phyloP scores from a whole-genome alignment of 2,797 vertebrate genomes.

The Schizopygopsis pylzovi region DNA sequence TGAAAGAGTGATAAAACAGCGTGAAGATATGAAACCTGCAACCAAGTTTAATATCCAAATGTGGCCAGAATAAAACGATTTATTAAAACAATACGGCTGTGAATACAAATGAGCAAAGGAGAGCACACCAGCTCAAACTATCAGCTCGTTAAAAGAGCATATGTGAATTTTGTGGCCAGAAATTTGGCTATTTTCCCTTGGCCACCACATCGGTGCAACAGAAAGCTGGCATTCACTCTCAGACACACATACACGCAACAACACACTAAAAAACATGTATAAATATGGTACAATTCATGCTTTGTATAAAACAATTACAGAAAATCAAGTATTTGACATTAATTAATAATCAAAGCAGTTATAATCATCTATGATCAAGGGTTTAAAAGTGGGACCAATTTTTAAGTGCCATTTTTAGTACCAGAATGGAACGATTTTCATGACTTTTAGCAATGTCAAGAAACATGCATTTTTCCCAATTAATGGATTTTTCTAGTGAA shows the following conservation, averaged over 20 bases:
- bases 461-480: background rate
- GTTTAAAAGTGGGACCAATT: background rate
- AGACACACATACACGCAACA: constrained; percentile 18
- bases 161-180: constrained; percentile 66
- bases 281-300: background rate
- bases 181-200: constrained; percentile 68
- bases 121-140: constrained; percentile 46
- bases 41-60: constrained; percentile 16
- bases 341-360: background rate
- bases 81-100: background rate
- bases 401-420: background rate
- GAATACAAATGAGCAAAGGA: constrained; percentile 40
- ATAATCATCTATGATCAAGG: background rate
- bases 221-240: constrained; percentile 45
- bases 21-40: constrained; percentile 19
- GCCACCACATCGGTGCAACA: constrained; percentile 57
- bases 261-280: constrained; percentile 47
- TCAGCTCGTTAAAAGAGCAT: constrained; percentile 65
- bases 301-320: background rate
- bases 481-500: background rate
- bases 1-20: background rate
- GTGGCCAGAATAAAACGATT: constrained; percentile 1
- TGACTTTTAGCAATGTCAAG: background rate
- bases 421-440: background rate
- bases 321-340: background rate